A percentile compares a stretch with the other conserved stretches of the same genome.
Conservation (phyloP, 2,888 invertebrate species). For the Leptogaster cylindrica region DNA sequence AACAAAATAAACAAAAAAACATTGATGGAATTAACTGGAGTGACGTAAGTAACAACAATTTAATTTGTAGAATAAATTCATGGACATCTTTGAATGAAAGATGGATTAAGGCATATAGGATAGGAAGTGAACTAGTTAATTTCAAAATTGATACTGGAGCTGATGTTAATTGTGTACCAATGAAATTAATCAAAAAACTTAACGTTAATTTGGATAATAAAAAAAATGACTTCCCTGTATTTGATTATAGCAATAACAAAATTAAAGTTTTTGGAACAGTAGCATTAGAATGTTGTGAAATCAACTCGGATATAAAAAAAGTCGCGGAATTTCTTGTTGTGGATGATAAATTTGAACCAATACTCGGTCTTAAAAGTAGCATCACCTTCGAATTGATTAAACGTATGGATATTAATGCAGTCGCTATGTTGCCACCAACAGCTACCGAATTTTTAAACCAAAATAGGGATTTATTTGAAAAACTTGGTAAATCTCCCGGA, state of each 20-base stretch:
- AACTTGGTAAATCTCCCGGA: too few relatives aligned
- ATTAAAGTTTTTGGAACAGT: not conserved
- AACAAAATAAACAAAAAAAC: not conserved
- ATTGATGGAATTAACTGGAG: not conserved
- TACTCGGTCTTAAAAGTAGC: not conserved
- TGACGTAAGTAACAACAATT: not conserved
- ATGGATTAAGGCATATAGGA: not conserved
- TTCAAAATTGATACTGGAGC: not conserved
- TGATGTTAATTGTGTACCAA: not conserved
- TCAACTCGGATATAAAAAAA: not conserved
- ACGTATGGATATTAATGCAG: not conserved
- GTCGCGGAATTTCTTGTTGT: not conserved
- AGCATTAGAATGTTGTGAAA: not conserved
- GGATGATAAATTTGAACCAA: not conserved
- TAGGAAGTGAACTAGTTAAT: not conserved
- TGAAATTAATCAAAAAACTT: not conserved
- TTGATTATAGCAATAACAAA: not conserved
- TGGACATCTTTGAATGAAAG: not conserved
- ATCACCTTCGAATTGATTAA: not conserved
- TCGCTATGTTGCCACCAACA: too few relatives aligned
- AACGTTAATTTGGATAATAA: not conserved
- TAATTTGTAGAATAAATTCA: not conserved
- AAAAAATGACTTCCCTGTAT: not conserved
- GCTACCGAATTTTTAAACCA: too few relatives aligned
- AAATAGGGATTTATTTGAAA: too few relatives aligned